A percentile compares a stretch with the other conserved stretches of the same genome.
These are phyloP conservation scores for Callitettix versicolor DNA, from an alignment of 1,140 invertebrate genomes.

Conservation along the genomic window DNA sequence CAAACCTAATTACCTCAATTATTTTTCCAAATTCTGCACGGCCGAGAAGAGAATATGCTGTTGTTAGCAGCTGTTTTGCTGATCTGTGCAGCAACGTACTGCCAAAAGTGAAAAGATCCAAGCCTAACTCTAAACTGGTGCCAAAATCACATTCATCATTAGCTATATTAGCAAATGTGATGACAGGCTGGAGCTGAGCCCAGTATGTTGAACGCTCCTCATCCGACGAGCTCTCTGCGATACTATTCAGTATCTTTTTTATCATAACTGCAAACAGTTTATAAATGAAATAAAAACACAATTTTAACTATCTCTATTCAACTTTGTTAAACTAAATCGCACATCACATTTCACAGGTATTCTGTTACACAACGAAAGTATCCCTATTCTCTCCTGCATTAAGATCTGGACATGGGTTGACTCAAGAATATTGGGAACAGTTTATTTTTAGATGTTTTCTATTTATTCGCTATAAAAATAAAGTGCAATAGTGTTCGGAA, in stretches of 20 bases:
- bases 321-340: no score
- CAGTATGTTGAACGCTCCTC: constrained; percentile 44
- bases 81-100: constrained; percentile 52
- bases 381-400: no score
- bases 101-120: constrained; percentile 73
- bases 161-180: constrained; percentile 74
- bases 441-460: no score
- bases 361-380: no score
- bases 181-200: constrained; percentile 57
- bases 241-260: constrained; percentile 50
- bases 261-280: constrained; percentile 48
- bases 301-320: no score
- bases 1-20: constrained; percentile 40
- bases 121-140: constrained; percentile 76
- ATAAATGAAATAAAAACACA: constrained; percentile 29
- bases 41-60: constrained; percentile 68
- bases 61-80: constrained; percentile 50
- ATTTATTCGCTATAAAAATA: no score
- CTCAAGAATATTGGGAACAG: no score
- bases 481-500: no score
- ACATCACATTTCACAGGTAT: no score
- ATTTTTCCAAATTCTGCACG: constrained; percentile 65
- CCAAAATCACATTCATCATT: constrained; percentile 92
- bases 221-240: constrained; percentile 47
- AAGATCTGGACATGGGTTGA: no score